phyloP scores from a whole-genome alignment of 1,140 invertebrate species.

The Varroa destructor region DNA sequence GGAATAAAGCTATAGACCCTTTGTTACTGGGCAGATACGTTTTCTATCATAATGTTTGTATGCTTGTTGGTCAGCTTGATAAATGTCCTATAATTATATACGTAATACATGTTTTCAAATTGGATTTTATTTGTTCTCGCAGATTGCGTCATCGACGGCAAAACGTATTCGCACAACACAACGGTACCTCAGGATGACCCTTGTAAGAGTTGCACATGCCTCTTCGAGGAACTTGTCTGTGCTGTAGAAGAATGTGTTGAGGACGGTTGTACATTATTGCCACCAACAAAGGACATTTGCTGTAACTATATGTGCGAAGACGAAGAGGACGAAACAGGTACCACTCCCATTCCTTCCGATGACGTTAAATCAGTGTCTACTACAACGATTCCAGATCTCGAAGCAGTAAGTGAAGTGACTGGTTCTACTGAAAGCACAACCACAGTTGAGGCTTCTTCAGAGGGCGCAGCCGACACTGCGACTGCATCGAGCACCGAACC shows the following conservation, averaged over 20 bases:
- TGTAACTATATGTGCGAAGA: conserved; percentile 21
- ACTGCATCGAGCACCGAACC: background rate
- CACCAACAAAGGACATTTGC: conserved; percentile 16
- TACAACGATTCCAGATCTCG: background rate
- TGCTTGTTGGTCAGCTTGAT: too few species aligned
- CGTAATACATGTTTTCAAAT: too few species aligned
- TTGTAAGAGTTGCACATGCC: background rate
- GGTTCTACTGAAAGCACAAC: background rate
- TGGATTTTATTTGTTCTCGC: background rate
- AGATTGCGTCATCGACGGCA: conserved; percentile 12
- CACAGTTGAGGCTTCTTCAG: background rate
- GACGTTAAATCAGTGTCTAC: background rate
- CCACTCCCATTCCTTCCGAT: conserved; percentile 3
- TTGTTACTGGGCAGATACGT: too few species aligned
- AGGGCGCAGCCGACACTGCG: background rate
- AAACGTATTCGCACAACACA: conserved; percentile 4
- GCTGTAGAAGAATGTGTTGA: conserved; percentile 20
- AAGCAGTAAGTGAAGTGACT: background rate
- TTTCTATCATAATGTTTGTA: too few species aligned
- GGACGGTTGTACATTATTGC: conserved; percentile 2
- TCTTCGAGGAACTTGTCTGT: conserved; percentile 8
- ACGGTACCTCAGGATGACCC: conserved; percentile 13
- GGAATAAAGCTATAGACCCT: too few species aligned
- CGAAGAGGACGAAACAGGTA: background rate
- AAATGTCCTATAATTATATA: too few species aligned